These are phyloP conservation scores for Grantiella picta DNA, from an alignment of 2,113 vertebrate species.

Conservation along the genomic window DNA sequence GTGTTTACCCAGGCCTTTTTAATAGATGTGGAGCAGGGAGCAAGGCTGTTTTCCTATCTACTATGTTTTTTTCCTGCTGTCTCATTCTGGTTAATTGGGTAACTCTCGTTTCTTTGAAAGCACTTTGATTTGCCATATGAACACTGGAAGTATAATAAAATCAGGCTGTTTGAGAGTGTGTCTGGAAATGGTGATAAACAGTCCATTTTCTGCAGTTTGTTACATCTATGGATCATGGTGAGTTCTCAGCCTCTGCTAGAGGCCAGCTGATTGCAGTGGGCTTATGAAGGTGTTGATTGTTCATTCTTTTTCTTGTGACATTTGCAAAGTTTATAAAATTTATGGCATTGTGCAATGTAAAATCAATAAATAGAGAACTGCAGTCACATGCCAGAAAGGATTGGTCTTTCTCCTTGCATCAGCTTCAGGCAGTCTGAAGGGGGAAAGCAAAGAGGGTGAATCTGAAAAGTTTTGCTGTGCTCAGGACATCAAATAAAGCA, in stretches of 20 bases:
- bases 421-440: background rate
- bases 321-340: background rate
- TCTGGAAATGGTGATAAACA: constrained; percentile 49
- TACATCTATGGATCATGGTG: background rate
- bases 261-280: background rate
- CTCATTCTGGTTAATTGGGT: constrained; percentile 43
- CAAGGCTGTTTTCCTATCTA: background rate
- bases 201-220: background rate
- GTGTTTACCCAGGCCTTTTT: background rate
- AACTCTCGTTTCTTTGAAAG: constrained; percentile 40
- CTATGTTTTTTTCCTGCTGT: background rate
- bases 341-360: background rate
- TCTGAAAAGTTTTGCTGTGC: background rate
- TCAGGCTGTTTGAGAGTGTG: constrained; percentile 56
- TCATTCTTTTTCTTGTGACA: background rate
- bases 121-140: constrained; percentile 38
- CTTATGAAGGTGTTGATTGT: background rate
- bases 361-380: background rate
- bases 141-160: constrained; percentile 50
- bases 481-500: background rate
- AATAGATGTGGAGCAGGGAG: background rate
- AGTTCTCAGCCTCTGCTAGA: background rate
- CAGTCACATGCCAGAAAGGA: background rate
- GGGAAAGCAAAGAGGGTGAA: background rate
- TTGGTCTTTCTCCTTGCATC: background rate